A percentile compares a stretch with the other conserved stretches of the same genome.
phyloP scores from a whole-genome alignment of 2,888 invertebrate species.

The Chalcosyrphus nemorum region DNA sequence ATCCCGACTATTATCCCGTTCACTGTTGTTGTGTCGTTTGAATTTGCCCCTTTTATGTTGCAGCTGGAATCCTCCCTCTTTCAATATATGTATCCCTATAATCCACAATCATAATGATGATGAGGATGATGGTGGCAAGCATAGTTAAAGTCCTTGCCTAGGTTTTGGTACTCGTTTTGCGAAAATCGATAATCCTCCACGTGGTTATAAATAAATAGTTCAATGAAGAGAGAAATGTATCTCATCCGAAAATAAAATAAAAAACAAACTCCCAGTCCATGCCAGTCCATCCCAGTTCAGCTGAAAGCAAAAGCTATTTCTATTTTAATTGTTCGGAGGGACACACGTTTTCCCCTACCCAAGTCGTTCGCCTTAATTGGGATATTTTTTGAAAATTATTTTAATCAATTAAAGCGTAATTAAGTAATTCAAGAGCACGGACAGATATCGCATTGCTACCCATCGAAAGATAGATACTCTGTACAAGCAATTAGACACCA shows the following conservation, averaged over 20 bases:
- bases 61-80: too few relatives aligned
- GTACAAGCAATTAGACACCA: background rate
- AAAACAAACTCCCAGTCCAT: too few relatives aligned
- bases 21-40: too few relatives aligned
- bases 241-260: background rate
- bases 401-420: conserved; percentile 39
- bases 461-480: too few relatives aligned
- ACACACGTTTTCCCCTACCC: background rate
- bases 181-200: conserved; percentile 34
- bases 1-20: conserved; percentile 21
- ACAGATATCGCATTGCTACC: conserved; percentile 23
- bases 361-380: background rate
- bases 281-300: too few relatives aligned
- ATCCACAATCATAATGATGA: too few relatives aligned
- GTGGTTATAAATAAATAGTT: conserved; percentile 29
- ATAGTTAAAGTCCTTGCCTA: background rate
- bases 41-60: conserved; percentile 37
- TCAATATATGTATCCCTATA: conserved; percentile 9
- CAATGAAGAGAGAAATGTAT: background rate
- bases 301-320: background rate
- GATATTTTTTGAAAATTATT: conserved; percentile 32
- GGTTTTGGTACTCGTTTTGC: conserved; percentile 12
- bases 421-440: conserved; percentile 33
- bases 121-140: too few relatives aligned
- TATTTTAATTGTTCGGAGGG: background rate